Base-by-base conservation (phyloP, 2,113 vertebrate genomes). In the Chunga burmeisteri region DNA sequence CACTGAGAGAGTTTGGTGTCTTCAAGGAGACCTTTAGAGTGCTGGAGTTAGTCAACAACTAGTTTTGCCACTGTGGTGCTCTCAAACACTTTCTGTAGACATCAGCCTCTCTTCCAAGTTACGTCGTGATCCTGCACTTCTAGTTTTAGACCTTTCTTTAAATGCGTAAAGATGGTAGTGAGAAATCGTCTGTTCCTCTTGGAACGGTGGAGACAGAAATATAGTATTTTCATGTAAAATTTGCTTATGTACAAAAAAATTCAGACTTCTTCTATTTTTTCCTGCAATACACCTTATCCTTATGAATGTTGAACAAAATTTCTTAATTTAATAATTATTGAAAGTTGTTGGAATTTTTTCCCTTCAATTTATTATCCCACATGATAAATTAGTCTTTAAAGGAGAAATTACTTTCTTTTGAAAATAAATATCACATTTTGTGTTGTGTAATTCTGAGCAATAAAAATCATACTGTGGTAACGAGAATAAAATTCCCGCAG, bases 391-490 rank as follows among this genome's bases (percentile, higher is more conserved):
- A 79, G 71, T 70, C 53, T 81, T 78, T 72, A 82, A 90, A 93
- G 56, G 42, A 96, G 40, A 74, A 79, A 71, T 46, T 86, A 9
- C 29, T 85, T 92, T 92, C 49, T 46, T 47, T 91, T 90, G 72
- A 91, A 95, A 96, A 77, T 65, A 97, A 84, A 46, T 53, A 72
- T 63, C 47, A n/a, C 4, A 11, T 42, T 63, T 92, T 87, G 61
- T 70, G 36, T 71, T 42, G n/a, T 77, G 53, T 73, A 88, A 93
- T 97, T 97, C 44, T 70, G 34, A 91, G 90, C 83, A 93, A 95
- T 93, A 81, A 85, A 93, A 95, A 68, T 62, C 38, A 72, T 72
- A 47, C 44, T 75, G 46, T 38, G n/a, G 9, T 59, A 96, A 88
- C 85, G 66, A 74, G 56, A 91, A 93, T 38, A 90, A 95, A 97